phyloP scores from a whole-genome alignment of 2,113 vertebrate species.

The Rhea americana region DNA sequence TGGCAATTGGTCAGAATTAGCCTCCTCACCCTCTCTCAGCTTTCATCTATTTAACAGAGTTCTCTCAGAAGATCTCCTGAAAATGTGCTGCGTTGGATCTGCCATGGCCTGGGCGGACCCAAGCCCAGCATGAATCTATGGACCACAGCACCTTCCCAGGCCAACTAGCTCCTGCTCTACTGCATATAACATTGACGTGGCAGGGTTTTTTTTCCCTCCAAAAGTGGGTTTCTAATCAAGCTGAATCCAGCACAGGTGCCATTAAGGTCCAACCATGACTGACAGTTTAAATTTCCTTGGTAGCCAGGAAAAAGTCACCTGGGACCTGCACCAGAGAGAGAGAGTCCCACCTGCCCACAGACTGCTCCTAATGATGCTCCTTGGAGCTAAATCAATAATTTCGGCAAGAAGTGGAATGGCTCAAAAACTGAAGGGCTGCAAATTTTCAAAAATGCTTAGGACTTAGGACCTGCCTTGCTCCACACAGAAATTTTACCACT shows the following conservation, averaged over 20 bases:
- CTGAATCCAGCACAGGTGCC: neutral
- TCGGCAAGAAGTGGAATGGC: neutral
- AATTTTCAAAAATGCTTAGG: neutral
- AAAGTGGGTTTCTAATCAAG: neutral
- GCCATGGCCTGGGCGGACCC: neutral
- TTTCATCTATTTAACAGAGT: neutral
- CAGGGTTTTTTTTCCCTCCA: neutral
- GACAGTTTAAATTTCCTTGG: neutral
- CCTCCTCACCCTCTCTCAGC: neutral
- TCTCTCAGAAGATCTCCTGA: rapidly evolving
- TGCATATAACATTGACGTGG: neutral
- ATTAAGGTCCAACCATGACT: neutral
- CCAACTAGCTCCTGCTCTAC: neutral
- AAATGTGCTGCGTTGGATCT: neutral
- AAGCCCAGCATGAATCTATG: neutral
- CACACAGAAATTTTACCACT: neutral
- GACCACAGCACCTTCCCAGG: neutral
- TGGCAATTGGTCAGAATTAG: slow-evolving; percentile 15
- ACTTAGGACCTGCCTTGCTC: neutral
- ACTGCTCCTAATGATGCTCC: neutral
- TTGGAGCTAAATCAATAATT: neutral
- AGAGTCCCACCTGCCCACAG: neutral
- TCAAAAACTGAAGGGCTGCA: neutral
- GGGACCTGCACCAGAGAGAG: neutral
- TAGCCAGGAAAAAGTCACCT: neutral